phyloP scores from a whole-genome alignment of 2,888 invertebrate species.

The Cephus sareptanus region DNA sequence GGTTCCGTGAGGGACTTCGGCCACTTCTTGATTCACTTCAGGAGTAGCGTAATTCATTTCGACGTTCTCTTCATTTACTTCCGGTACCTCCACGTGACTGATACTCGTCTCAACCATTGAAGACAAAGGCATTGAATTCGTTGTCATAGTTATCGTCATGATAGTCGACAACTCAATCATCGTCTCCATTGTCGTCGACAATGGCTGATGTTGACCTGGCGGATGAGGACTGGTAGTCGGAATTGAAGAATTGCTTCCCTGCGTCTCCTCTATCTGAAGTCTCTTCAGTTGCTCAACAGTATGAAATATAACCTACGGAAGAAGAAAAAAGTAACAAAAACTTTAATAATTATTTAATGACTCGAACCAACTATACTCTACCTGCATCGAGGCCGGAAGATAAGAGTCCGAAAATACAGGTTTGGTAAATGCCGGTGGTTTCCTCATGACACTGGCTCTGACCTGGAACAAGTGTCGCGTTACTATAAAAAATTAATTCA shows the following conservation, averaged over 20 bases:
- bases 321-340: neutral
- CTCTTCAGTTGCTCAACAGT: conserved; percentile 54
- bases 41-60: conserved; percentile 47
- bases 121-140: neutral
- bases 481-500: neutral
- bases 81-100: conserved; percentile 42
- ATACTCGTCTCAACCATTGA: conserved; percentile 13
- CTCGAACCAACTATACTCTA: conserved; percentile 39
- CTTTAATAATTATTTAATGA: neutral
- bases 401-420: conserved; percentile 72
- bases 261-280: conserved; percentile 40
- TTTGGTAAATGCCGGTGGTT: conserved; percentile 50
- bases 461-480: conserved; percentile 30
- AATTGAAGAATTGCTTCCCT: conserved; percentile 25
- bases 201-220: conserved; percentile 35
- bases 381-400: conserved; percentile 77
- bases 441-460: conserved; percentile 41
- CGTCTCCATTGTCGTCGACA: neutral
- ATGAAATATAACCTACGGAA: conserved; percentile 54
- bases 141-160: neutral
- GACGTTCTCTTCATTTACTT: conserved; percentile 48
- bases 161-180: neutral
- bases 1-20: conserved; percentile 31
- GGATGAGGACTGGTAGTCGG: conserved; percentile 42
- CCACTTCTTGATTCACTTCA: conserved; percentile 44